A percentile compares a stretch with the other conserved stretches of the same genome.
Conservation (phyloP, 2,797 vertebrate genomes). For the Morus bassanus region DNA sequence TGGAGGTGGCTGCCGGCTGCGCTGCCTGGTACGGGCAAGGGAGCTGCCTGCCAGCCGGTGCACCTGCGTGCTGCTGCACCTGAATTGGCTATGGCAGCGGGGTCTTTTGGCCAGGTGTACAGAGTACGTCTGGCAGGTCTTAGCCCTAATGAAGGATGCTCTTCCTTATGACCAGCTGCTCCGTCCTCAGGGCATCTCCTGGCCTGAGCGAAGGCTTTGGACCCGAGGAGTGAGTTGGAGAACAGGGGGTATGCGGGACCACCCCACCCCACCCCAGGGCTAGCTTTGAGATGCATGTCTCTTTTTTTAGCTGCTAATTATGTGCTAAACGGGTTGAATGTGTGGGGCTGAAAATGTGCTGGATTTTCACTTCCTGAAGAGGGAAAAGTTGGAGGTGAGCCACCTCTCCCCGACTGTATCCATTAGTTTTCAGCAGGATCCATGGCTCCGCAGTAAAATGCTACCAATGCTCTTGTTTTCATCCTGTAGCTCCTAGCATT, state of each 20-base stretch:
- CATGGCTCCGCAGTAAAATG: neutral
- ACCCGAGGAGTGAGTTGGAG: neutral
- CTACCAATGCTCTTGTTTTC: neutral
- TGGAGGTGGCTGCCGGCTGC: too few species aligned
- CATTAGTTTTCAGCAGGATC: neutral
- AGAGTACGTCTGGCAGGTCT: neutral
- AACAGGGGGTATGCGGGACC: fast-evolving
- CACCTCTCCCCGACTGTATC: fast-evolving
- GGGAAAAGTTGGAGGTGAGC: neutral
- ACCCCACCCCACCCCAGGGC: neutral
- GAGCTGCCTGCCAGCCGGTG: neutral
- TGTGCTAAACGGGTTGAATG: neutral
- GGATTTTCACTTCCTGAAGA: neutral
- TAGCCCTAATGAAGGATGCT: neutral
- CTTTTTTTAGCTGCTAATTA: neutral
- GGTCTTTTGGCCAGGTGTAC: neutral
- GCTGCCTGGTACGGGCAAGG: fast-evolving
- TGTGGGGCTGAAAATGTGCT: neutral
- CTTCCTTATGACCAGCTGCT: neutral
- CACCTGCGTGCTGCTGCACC: fast-evolving
- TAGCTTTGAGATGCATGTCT: neutral
- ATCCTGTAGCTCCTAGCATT: neutral
- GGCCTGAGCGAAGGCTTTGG: neutral
- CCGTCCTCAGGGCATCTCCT: neutral
- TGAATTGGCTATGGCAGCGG: fast-evolving